Evolutionary conservation across 2,113 vertebrate genomes (phyloP), one percentile per base, ranked within the genome.

Genomic region (Oryzias curvinotus): DNA sequence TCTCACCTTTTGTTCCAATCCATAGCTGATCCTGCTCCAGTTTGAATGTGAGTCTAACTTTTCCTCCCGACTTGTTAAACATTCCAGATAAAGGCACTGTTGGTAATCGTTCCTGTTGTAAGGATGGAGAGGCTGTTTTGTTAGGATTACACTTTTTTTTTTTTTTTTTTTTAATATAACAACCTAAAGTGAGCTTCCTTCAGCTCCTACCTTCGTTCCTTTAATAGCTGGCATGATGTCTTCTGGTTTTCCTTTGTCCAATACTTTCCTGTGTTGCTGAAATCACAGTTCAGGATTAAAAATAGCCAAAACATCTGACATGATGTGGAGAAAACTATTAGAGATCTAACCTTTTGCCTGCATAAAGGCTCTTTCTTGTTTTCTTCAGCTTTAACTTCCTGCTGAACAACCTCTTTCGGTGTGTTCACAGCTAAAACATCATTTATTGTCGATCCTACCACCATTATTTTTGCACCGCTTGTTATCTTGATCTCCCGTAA

Each of bases 191-290:
- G 52, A 17, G 14, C 23, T 17, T 10, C 6, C 16, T 25, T 59
- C 17, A 17, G 41, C 52, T 12, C 21, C 47, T 53, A 98, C 97
- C 94, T 98, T 97, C 73, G 90, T 78, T 74, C 97, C 97, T 93
- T 95, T 99, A 64, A 98, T 87, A 61, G 95, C 95, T 18, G 94
- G 83, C 96, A 98, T 98, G 77, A 98, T 91, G 47, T 99, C 97
- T 2, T 99, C 97, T 10, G 96, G 97, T 93, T 98, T 99, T 83
- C 97, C 97, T 93, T 99, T 99, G 84, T 99, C 97, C 90, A 99
- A 85, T 13, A 99, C 97, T 90, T 98, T 99, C 87, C 97, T 96
- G 93, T 99, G 97, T 99, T 98, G 97, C 97, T 99, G 59, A 51
- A 91, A 94, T 28, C 3, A 70, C 0, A 88, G 82, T 23, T 14